phyloP scores from a whole-genome alignment of 2,113 vertebrate species.

The Thomomys bottae region DNA sequence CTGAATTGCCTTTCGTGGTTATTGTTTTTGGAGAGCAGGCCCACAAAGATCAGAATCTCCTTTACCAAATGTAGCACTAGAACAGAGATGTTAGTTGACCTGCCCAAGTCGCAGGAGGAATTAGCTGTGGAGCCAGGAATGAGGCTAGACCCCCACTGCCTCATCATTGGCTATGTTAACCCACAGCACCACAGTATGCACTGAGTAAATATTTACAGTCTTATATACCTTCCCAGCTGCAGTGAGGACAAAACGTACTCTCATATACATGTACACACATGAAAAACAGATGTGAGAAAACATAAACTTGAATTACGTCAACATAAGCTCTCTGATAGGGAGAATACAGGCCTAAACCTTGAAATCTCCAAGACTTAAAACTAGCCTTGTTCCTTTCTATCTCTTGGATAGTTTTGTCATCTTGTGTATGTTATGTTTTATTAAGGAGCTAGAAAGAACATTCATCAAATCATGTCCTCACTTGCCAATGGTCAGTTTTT shows the following conservation, averaged over 20 bases:
- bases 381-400: background rate
- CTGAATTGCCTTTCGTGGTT: constrained; percentile 8
- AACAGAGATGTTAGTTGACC: constrained; percentile 2
- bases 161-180: background rate
- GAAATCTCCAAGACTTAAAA: background rate
- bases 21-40: background rate
- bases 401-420: background rate
- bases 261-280: background rate
- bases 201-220: constrained; percentile 63
- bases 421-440: background rate
- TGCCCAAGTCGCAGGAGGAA: constrained; percentile 15
- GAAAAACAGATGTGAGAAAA: constrained; percentile 54
- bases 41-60: constrained; percentile 5
- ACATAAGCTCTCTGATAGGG: background rate
- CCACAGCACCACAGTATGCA: background rate
- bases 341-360: background rate
- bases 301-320: background rate
- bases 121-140: background rate
- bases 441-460: background rate
- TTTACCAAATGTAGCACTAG: background rate
- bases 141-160: background rate
- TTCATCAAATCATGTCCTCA: background rate
- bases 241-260: constrained; percentile 48
- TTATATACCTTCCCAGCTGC: constrained; percentile 34
- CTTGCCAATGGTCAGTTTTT: background rate